phyloP scores from a whole-genome alignment of 2,113 vertebrate species.

The Cyprinodon brontotheroides region DNA sequence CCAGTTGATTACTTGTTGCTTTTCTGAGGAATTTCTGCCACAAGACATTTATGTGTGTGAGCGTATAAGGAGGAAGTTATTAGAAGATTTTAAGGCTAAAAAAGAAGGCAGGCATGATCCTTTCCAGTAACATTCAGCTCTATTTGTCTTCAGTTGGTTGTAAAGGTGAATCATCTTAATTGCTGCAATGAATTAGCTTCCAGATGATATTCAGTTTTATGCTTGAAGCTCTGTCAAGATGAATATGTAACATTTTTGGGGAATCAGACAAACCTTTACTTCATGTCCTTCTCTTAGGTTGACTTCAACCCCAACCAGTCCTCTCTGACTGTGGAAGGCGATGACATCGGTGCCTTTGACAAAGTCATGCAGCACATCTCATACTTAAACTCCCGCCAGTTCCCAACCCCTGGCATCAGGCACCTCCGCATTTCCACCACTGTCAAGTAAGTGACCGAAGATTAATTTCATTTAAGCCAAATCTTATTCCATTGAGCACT shows the following conservation, averaged over 20 bases:
- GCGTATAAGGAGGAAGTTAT: background rate
- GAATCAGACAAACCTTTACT: background rate
- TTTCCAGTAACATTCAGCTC: background rate
- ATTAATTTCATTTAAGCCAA: background rate
- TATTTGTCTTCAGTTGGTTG: background rate
- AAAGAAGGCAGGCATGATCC: background rate
- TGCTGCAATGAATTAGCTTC: background rate
- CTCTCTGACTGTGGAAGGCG: slow-evolving; percentile 86
- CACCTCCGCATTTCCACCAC: slow-evolving; percentile 87
- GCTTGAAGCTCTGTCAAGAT: background rate
- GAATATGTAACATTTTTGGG: background rate
- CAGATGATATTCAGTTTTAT: background rate
- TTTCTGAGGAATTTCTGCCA: too few relatives aligned
- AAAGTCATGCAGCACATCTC: slow-evolving; percentile 94
- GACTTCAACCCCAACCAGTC: slow-evolving; percentile 90
- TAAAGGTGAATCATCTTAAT: background rate
- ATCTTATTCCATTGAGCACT: too few relatives aligned
- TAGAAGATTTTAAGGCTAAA: background rate
- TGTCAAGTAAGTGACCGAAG: slow-evolving; percentile 79
- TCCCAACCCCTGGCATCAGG: slow-evolving; percentile 94
- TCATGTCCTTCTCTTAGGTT: slow-evolving; percentile 77
- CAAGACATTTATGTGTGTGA: background rate
- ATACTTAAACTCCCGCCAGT: slow-evolving; percentile 95
- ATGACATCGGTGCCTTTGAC: slow-evolving; percentile 88
- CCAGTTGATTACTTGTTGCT: too few relatives aligned